Conservation (phyloP, 2,113 vertebrate species). For the Okapia johnstoni region DNA sequence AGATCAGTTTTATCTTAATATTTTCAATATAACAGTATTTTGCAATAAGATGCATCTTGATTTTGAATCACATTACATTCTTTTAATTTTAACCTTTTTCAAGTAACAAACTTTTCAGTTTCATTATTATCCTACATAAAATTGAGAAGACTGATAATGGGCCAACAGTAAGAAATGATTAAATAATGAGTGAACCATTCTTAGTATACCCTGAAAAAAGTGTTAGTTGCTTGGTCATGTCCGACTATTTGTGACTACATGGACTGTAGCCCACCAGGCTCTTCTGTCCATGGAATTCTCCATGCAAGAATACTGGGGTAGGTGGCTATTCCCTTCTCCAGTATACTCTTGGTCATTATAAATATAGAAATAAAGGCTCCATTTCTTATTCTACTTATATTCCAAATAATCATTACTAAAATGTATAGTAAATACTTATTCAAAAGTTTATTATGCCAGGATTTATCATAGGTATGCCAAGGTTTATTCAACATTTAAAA, state of each 20-base stretch:
- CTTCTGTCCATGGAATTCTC: not conserved
- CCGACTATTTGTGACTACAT: not conserved
- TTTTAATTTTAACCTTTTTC: not conserved
- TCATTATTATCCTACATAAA: not conserved
- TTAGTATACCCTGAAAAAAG: not conserved
- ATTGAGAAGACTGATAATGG: not conserved
- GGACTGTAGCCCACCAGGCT: not conserved
- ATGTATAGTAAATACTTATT: not conserved
- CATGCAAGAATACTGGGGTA: not conserved
- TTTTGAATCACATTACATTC: not conserved
- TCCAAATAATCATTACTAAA: not conserved
- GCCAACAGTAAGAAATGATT: not conserved
- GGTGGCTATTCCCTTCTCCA: not conserved
- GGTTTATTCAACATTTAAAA: not conserved
- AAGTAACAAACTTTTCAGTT: not conserved
- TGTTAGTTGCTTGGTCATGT: not conserved
- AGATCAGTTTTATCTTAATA: not conserved
- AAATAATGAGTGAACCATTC: not conserved
- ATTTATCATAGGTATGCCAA: not conserved
- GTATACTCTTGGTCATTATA: not conserved
- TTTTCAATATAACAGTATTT: not conserved
- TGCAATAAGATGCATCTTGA: not conserved
- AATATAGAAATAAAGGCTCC: not conserved
- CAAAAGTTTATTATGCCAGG: not conserved
- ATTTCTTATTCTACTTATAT: not conserved